Conservation (phyloP, 2,888 invertebrate species). For the Drosophila demipolita region DNA sequence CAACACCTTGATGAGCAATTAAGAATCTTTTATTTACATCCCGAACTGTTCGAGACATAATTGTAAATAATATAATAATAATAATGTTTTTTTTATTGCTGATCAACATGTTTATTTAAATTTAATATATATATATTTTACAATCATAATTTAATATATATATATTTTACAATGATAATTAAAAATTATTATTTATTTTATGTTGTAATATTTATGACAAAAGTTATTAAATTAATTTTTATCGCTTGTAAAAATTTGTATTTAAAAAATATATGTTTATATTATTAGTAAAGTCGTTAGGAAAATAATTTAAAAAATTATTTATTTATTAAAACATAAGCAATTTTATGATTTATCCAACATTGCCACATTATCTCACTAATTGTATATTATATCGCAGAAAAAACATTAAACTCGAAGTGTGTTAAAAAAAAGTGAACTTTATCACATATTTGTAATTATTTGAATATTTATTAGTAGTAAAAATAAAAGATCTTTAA, state of each 20-base stretch:
- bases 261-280: neutral
- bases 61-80: too few species aligned
- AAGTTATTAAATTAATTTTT: neutral
- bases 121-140: neutral
- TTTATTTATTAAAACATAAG: neutral
- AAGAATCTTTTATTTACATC: conserved; percentile 36
- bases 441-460: neutral
- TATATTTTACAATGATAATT: neutral
- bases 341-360: neutral
- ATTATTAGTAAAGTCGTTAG: neutral
- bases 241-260: neutral
- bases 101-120: neutral
- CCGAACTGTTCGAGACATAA: neutral
- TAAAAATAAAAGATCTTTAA: neutral
- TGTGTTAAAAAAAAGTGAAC: neutral
- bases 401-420: neutral
- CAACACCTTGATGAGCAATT: conserved; percentile 60
- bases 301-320: neutral
- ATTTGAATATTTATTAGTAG: neutral
- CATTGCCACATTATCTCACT: neutral
- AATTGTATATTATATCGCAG: neutral
- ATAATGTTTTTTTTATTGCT: neutral
- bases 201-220: neutral
- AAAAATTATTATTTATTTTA: neutral
- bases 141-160: neutral